phyloP scores from a whole-genome alignment of 2,888 invertebrate genomes.

The Caenorhabditis becei region DNA sequence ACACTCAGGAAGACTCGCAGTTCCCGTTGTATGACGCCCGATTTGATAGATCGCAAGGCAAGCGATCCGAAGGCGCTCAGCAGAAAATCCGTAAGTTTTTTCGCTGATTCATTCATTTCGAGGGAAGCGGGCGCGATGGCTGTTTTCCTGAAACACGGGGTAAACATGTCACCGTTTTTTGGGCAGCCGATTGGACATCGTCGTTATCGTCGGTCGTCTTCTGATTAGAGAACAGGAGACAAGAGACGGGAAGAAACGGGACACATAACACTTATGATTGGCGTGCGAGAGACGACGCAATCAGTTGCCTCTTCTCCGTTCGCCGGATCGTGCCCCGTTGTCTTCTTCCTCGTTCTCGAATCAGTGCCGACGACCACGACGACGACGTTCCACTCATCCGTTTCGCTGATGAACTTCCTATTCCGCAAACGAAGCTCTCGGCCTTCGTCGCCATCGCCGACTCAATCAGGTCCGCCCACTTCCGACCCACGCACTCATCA shows the following conservation, averaged over 20 bases:
- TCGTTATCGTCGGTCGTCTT: too few relatives aligned
- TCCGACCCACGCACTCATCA: conserved; percentile 18
- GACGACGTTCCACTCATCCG: neutral
- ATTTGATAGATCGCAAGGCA: conserved; percentile 39
- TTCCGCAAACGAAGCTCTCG: conserved; percentile 53
- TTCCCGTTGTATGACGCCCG: conserved; percentile 26
- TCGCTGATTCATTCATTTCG: too few relatives aligned
- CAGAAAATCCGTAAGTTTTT: conserved; percentile 54
- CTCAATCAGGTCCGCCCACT: conserved; percentile 26
- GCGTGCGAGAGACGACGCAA: conserved; percentile 37
- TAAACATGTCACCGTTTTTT: conserved; percentile 11
- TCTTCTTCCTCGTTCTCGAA: conserved; percentile 23
- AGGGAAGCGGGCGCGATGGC: neutral
- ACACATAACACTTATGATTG: conserved; percentile 50
- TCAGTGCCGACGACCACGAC: neutral
- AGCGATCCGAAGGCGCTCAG: neutral
- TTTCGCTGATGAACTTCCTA: conserved; percentile 50
- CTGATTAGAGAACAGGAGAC: conserved; percentile 5
- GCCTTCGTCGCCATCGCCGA: conserved; percentile 45
- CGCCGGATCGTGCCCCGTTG: conserved; percentile 41
- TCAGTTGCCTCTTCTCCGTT: conserved; percentile 37
- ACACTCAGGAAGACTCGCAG: conserved; percentile 27
- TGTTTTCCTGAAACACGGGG: conserved; percentile 6
- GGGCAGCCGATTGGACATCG: conserved; percentile 8
- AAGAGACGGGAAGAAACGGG: conserved; percentile 9